Conservation (phyloP, 1,140 invertebrate species). For the Parasteatoda tepidariorum region DNA sequence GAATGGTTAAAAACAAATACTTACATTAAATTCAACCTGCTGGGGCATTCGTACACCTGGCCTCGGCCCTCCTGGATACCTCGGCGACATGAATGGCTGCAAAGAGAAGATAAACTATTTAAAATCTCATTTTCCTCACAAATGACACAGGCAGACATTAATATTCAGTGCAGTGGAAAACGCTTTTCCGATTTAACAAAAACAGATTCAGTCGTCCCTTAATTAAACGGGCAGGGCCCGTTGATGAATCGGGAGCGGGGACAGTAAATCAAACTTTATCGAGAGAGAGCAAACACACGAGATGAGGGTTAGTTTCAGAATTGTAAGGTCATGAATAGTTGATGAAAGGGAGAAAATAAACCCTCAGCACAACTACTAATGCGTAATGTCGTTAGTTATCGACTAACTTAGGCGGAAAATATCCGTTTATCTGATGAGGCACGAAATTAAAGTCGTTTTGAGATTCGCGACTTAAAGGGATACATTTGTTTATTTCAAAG, state of each 20-base stretch:
- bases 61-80: slow-evolving; percentile 87
- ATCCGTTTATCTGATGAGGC: no score
- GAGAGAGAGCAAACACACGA: background rate
- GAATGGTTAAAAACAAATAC: slow-evolving; percentile 67
- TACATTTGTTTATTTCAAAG: no score
- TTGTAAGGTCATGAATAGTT: background rate
- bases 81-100: slow-evolving; percentile 92
- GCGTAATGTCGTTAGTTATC: background rate
- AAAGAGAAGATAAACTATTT: slow-evolving; percentile 66
- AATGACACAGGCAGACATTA: background rate
- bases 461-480: no score
- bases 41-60: slow-evolving; percentile 88
- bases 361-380: background rate
- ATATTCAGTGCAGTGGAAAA: background rate
- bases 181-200: background rate
- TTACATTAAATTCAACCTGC: slow-evolving; percentile 91
- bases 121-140: background rate
- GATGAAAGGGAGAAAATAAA: background rate
- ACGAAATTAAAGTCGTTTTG: no score
- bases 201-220: no score
- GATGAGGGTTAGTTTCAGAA: background rate
- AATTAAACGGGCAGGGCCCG: background rate
- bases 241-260: background rate
- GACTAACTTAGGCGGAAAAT: background rate
- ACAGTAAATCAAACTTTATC: background rate